Evolutionary conservation across 1,140 invertebrate species (phyloP), one percentile per base, ranked within the genome.

Genomic region (Diorhabda carinulata): DNA sequence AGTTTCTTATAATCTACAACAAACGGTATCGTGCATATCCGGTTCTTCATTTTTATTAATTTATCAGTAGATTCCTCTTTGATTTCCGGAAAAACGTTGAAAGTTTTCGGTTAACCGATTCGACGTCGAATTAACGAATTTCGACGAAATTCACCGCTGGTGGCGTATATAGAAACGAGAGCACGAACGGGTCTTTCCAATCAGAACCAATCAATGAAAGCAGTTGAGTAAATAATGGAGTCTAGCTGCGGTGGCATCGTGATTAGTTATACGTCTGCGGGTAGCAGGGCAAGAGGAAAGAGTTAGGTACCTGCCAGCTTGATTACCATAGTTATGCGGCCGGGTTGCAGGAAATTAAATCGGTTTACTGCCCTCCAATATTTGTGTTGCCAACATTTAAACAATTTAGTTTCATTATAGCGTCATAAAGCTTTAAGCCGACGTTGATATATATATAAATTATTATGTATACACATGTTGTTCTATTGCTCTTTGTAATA

Each of bases 291-390:
- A 44, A 52, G 47, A 52, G 47, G 47, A 52, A 52, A 52, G 47
- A 52, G 47, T 6, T 61, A 41, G 65, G 68, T 5, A 66, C 45
- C 52, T 64, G 63, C 73, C 69, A 68, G 71, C 74, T 60, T 77
- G 77, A 78, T 78, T 78, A 75, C 77, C 76, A 78, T 76, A 77
- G 78, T 78, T 76, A 77, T 79, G 76, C 74, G 73, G 75, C 76
- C 65, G 71, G 72, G 69, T 69, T 68, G 72, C 73, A 77, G 78
- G 78, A 79, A 79, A 79, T 79, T 77, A 78, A 78, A 79, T 79
- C 77, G 76, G 75, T 76, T 78, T 78, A 73, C 72, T 68, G 72
- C 71, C 72, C 68, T 77, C 73, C 73, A 72, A 74, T 76, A 77
- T 76, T 77, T 77, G 77, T 74, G 75, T 73, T 77, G 68, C 74